Percentiles rank a stretch among this genome's conserved stretches.
These are phyloP conservation scores for Enteromius treurensis DNA, from an alignment of 2,797 vertebrate species.

Conservation along the genomic window DNA sequence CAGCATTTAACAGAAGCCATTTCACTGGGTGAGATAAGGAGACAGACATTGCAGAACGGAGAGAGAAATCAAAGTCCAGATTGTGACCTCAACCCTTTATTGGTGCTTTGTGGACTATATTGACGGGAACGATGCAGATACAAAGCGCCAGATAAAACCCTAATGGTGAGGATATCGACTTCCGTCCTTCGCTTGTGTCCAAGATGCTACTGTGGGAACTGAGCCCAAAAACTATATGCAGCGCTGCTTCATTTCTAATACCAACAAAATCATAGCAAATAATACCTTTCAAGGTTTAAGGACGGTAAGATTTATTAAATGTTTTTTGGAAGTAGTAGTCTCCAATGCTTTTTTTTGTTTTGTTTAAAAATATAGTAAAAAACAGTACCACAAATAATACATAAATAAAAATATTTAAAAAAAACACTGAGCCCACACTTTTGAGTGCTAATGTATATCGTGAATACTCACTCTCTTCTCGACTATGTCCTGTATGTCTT, in stretches of 20 bases:
- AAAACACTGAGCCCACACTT: background rate
- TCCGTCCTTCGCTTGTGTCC: background rate
- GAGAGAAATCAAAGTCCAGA: conserved; percentile 5
- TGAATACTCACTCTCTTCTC: conserved; percentile 86
- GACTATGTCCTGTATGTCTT: conserved; percentile 72
- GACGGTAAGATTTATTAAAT: background rate
- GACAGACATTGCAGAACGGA: conserved; percentile 20
- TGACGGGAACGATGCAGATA: conserved; percentile 28
- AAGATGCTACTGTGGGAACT: background rate
- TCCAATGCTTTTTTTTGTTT: too few relatives aligned
- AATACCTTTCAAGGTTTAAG: background rate
- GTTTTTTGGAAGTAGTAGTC: background rate
- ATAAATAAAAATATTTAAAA: too few relatives aligned
- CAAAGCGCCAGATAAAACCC: background rate
- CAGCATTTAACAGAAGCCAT: conserved; percentile 48
- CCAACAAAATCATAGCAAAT: background rate
- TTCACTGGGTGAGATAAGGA: conserved; percentile 38
- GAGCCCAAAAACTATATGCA: background rate
- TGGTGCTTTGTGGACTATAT: conserved; percentile 15
- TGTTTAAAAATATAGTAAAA: too few relatives aligned
- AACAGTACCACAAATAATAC: background rate
- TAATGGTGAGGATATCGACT: conserved; percentile 10
- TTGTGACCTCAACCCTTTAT: conserved; percentile 14
- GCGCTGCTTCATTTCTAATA: background rate
- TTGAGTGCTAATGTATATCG: too few relatives aligned